Conservation (phyloP, 2,888 invertebrate species). For the Drosophila ezoana region DNA sequence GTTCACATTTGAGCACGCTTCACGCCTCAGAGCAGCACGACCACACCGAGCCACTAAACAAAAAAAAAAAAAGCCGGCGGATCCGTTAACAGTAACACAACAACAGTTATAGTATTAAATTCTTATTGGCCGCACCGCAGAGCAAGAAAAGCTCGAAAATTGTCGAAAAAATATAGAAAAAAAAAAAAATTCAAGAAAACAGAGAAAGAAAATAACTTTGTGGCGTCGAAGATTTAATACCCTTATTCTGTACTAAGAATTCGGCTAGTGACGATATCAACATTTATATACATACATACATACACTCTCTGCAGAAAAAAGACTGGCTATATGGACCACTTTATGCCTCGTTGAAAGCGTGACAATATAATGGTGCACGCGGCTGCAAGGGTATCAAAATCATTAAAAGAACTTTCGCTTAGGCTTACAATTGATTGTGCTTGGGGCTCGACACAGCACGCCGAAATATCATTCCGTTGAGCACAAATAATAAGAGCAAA, state of each 20-base stretch:
- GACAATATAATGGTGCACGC: background rate
- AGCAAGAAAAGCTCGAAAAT: slow-evolving; percentile 11
- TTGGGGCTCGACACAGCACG: slow-evolving; percentile 30
- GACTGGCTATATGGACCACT: too few species aligned
- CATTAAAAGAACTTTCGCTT: slow-evolving; percentile 20
- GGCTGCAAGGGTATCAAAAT: slow-evolving; percentile 1
- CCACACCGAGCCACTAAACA: slow-evolving; percentile 6
- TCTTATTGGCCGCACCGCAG: slow-evolving; percentile 42
- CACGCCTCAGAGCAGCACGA: slow-evolving; percentile 33
- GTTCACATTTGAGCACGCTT: slow-evolving; percentile 34
- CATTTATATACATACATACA: too few species aligned
- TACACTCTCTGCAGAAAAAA: too few species aligned
- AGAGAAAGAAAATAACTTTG: background rate
- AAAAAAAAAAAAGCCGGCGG: slow-evolving; percentile 7
- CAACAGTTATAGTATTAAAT: slow-evolving; percentile 57
- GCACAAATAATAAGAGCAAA: slow-evolving; percentile 54
- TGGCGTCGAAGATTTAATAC: background rate
- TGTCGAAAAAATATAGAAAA: background rate
- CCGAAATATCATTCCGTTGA: slow-evolving; percentile 34
- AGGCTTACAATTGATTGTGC: slow-evolving; percentile 4
- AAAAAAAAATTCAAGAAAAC: too few species aligned
- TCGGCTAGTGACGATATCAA: too few species aligned
- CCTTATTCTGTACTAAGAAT: background rate
- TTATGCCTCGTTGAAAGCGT: background rate
- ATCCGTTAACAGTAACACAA: slow-evolving; percentile 28